Evolutionary conservation across 2,113 vertebrate species (phyloP).

Genomic region (Phaethornis superciliosus): DNA sequence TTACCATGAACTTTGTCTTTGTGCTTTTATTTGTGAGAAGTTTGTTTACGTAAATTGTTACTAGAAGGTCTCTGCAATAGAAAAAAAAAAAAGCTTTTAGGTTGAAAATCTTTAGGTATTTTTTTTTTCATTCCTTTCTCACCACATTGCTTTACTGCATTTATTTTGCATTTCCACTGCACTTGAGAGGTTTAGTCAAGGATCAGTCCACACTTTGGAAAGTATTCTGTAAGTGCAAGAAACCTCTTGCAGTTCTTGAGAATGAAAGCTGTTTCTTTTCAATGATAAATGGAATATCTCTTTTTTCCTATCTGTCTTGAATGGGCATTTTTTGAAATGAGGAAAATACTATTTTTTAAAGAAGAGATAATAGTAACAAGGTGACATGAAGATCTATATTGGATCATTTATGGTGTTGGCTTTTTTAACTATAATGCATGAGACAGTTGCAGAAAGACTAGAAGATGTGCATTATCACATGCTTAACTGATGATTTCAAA

Average conservation of each 20-base stretch:
- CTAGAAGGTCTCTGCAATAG: not conserved
- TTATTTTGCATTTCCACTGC: not conserved
- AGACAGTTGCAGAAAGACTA: not conserved
- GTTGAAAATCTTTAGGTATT: not conserved
- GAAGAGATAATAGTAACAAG: not conserved
- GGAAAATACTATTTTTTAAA: not conserved
- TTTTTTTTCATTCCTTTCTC: not conserved
- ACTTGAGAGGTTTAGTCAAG: not conserved
- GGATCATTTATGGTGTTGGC: not conserved
- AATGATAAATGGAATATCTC: not conserved
- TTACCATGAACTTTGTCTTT: not conserved
- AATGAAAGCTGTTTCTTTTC: not conserved
- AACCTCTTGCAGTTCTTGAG: not conserved
- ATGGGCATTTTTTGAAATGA: not conserved
- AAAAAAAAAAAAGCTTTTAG: not conserved
- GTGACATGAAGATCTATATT: not conserved
- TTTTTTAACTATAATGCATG: not conserved
- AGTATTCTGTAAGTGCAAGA: constrained; percentile 1
- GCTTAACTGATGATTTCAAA: not conserved
- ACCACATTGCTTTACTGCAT: not conserved
- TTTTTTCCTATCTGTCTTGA: not conserved
- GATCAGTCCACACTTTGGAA: not conserved
- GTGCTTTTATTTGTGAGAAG: not conserved
- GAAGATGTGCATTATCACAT: not conserved
- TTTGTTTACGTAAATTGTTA: not conserved